Evolutionary conservation across 2,888 invertebrate genomes (phyloP).

Genomic region (Lithodes maja): DNA sequence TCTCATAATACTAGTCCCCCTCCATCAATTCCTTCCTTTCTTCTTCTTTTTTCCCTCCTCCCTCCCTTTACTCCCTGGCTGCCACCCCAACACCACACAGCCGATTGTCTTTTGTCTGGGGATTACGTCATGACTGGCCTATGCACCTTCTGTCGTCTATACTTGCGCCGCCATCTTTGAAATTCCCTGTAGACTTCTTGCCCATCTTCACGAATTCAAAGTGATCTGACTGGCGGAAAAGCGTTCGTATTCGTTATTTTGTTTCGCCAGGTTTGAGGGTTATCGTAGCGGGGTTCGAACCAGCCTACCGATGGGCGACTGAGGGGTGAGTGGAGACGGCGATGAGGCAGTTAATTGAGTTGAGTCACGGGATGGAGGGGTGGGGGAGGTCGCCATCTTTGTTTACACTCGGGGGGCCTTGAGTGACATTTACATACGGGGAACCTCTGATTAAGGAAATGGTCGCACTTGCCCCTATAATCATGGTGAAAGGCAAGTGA

Average conservation of each 20-base stretch:
- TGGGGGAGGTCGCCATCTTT: background rate
- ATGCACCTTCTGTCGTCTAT: background rate
- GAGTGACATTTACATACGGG: too few species aligned
- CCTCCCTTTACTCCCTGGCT: background rate
- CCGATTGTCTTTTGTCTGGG: slow-evolving; percentile 10
- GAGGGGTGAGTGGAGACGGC: background rate
- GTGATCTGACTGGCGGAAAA: too few species aligned
- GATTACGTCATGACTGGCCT: slow-evolving; percentile 7
- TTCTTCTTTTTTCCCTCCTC: background rate
- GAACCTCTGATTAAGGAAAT: too few species aligned
- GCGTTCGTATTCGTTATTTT: background rate
- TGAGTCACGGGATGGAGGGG: slow-evolving; percentile 6
- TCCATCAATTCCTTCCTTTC: background rate
- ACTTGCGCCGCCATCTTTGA: background rate
- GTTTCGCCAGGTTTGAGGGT: background rate
- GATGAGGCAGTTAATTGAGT: slow-evolving; percentile 12
- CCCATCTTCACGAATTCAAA: background rate
- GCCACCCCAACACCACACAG: background rate
- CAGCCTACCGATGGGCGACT: background rate
- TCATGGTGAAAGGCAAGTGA: background rate
- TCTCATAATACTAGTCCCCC: background rate
- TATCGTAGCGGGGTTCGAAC: slow-evolving; percentile 2
- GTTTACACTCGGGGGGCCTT: too few species aligned
- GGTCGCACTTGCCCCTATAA: too few species aligned
- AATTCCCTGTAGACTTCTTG: background rate